Evolutionary conservation across 2,888 invertebrate genomes (phyloP).

Genomic region (Calameuta pallipes): DNA sequence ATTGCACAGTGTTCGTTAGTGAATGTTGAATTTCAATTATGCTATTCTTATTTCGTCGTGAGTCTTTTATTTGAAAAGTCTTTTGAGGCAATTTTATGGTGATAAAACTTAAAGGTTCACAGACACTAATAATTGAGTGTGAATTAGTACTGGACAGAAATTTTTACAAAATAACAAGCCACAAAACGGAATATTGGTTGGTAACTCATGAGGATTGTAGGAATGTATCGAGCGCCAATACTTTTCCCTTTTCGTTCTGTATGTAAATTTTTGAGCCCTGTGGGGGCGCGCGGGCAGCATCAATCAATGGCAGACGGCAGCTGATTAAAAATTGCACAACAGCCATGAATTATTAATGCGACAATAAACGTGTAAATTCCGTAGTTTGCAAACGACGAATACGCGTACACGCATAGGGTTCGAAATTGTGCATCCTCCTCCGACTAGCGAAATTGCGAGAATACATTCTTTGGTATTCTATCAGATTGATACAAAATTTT

Average conservation of each 20-base stretch:
- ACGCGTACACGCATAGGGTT: background rate
- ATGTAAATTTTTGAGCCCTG: slow-evolving; percentile 57
- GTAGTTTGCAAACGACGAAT: background rate
- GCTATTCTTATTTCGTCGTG: too few species aligned
- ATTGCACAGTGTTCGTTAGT: too few species aligned
- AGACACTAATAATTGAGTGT: background rate
- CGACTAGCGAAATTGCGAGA: background rate
- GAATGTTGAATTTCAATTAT: too few species aligned
- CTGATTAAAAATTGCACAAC: slow-evolving; percentile 63
- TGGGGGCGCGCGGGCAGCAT: slow-evolving; percentile 59
- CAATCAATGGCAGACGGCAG: slow-evolving; percentile 62
- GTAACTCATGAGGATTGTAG: background rate
- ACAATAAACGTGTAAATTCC: slow-evolving; percentile 61
- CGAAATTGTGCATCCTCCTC: background rate
- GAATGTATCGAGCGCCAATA: slow-evolving; percentile 52
- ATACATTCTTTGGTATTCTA: background rate
- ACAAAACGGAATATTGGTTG: background rate
- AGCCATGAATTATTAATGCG: slow-evolving; percentile 61
- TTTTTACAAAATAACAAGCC: background rate
- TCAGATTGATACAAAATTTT: background rate
- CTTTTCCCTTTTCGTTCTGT: slow-evolving; percentile 61
- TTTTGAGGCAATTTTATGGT: background rate
- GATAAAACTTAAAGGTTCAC: background rate
- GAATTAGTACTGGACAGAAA: background rate
- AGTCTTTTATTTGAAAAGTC: too few species aligned